A percentile compares a stretch with the other conserved stretches of the same genome.
These are phyloP conservation scores for Rallus limicola DNA, from an alignment of 2,113 vertebrate species.

Conservation along the genomic window DNA sequence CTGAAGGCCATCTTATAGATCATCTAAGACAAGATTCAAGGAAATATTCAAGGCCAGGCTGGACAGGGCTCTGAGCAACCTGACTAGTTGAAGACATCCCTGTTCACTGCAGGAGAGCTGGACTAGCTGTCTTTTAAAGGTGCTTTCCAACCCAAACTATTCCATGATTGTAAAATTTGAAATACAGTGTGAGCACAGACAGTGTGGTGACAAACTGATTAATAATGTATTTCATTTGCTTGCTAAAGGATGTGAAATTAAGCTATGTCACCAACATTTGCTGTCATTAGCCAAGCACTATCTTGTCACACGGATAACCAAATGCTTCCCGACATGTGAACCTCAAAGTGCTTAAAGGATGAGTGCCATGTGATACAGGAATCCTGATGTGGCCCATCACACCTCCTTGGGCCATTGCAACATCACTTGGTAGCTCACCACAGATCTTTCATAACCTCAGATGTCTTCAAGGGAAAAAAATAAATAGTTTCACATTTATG, in stretches of 20 bases:
- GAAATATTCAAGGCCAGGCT: neutral
- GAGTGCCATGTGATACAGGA: neutral
- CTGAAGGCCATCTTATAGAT: neutral
- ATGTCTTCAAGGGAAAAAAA: neutral
- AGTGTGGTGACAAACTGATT: neutral
- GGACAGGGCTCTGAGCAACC: neutral
- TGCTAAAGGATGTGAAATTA: constrained; percentile 21
- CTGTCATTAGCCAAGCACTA: neutral
- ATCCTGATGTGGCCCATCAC: neutral
- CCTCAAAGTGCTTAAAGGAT: neutral
- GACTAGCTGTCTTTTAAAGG: neutral
- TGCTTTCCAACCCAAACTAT: neutral
- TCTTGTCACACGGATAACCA: neutral
- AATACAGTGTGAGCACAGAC: neutral
- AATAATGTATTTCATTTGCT: neutral
- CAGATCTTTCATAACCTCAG: neutral
- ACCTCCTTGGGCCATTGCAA: neutral
- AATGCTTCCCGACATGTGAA: neutral
- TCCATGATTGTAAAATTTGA: neutral
- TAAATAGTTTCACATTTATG: neutral
- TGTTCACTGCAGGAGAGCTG: neutral
- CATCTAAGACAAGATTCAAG: neutral
- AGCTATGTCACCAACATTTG: neutral
- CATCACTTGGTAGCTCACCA: neutral
- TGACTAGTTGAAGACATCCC: neutral